Evolutionary conservation across 1,140 invertebrate species (phyloP), one percentile per base, ranked within the genome.

Genomic region (Tyrophagus putrescentiae): DNA sequence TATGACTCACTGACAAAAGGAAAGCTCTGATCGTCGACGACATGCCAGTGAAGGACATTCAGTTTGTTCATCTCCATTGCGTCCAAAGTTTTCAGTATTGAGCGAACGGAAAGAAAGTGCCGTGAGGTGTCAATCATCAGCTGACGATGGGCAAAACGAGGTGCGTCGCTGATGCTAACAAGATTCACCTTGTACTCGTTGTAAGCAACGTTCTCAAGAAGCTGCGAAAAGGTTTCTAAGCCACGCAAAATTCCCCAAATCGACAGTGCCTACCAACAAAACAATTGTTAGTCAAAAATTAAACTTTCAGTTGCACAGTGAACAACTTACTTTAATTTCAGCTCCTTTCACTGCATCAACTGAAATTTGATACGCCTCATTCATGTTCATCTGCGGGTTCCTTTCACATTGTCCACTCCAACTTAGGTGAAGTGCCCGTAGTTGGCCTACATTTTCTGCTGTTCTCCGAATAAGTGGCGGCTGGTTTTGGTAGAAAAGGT

Each of bases 1-100:
- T 82, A 94, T 33, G 67, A 73, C 50, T 68, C 70, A 66, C 86
- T 91, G 58, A 82, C 73, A 69, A 85, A 94, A 0, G 90, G 88
- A 71, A 94, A 94, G 64, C 85, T 84, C 64, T 87, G 83, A 69
- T 92, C 87, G 70, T 95, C 90, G 0, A 85, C 82, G 25, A 95
- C 85, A 70, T 95, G 90, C 90, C 90, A 95, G 70, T 94, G 90
- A 60, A 95, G 82, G 0, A 92, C 87, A 71, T 94, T 94, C 58
- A 88, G 72, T 72, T 94, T 95, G 70, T 88, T 90, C 64, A 83
- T 82, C 1, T 82, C 78, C 87, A 93, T 88, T 0, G 84, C 68
- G 63, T 77, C 84, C 31, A 91, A 66, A 1, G 79, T 83, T 41
- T 77, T 68, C 9, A 78, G 65, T 23, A 92, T 79, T 42, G 77